Evolutionary conservation across 1,140 invertebrate genomes (phyloP).

Genomic region (Dendroctonus ponderosae): DNA sequence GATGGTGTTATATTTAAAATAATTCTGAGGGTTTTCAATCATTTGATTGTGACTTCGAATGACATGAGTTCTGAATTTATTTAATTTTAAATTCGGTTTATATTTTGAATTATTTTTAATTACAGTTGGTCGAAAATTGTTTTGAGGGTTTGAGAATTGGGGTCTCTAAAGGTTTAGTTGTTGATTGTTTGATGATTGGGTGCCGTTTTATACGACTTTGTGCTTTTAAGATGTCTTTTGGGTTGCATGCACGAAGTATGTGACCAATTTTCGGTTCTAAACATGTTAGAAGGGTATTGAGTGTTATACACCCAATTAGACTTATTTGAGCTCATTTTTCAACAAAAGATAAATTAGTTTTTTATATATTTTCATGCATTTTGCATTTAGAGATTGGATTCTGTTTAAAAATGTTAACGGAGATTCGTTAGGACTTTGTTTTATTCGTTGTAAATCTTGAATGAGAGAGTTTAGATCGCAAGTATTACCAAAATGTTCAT

Average conservation of each 20-base stretch:
- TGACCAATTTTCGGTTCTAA: slow-evolving; percentile 12
- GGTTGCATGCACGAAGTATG: slow-evolving; percentile 18
- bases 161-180: slow-evolving; percentile 7
- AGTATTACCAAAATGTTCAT: slow-evolving; percentile 13
- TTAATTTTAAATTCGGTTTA: slow-evolving; percentile 1
- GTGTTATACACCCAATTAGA: slow-evolving; percentile 9
- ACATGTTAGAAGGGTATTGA: slow-evolving; percentile 23
- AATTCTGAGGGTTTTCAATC: background rate
- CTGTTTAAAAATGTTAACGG: slow-evolving; percentile 7
- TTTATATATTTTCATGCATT: slow-evolving; percentile 9
- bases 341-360: background rate
- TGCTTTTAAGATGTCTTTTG: slow-evolving; percentile 7
- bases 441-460: slow-evolving; percentile 18
- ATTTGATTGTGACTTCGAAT: background rate
- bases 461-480: slow-evolving; percentile 17
- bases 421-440: slow-evolving; percentile 1
- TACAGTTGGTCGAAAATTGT: background rate
- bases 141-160: background rate
- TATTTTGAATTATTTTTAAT: slow-evolving; percentile 11
- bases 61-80: slow-evolving; percentile 5
- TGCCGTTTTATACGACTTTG: slow-evolving; percentile 12
- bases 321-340: background rate
- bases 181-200: slow-evolving; percentile 24
- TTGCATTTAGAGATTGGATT: slow-evolving; percentile 23
- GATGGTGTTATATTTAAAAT: too few relatives aligned